Percentiles rank a stretch among this genome's conserved stretches.
Evolutionary conservation across 1,140 invertebrate species (phyloP).

Genomic region (Prorops nasuta): DNA sequence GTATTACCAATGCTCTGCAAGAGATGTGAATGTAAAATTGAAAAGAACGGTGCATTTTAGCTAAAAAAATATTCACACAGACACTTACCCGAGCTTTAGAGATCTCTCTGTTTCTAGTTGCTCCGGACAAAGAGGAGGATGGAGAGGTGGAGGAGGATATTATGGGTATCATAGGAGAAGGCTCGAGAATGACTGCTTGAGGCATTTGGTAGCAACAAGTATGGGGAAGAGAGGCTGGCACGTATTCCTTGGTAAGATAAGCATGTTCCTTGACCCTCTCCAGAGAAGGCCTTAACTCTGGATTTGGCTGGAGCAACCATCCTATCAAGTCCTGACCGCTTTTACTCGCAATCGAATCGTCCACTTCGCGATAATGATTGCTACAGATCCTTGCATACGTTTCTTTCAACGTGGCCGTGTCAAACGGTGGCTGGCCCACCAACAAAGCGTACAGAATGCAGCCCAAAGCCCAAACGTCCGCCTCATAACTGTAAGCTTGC

Average conservation of each 20-base stretch:
- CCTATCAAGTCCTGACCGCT: constrained; percentile 61
- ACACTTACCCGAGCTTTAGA: constrained; percentile 10
- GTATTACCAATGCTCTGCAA: not conserved
- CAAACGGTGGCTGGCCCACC: constrained; percentile 71
- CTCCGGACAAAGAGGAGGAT: constrained; percentile 15
- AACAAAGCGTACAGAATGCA: constrained; percentile 66
- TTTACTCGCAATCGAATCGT: constrained; percentile 49
- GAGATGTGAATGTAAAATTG: not conserved
- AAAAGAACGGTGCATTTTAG: not conserved
- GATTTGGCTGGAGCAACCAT: constrained; percentile 61
- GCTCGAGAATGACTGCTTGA: not conserved
- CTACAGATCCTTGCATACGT: constrained; percentile 68
- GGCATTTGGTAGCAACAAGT: constrained; percentile 44
- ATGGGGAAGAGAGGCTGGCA: constrained; percentile 37
- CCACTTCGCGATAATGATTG: constrained; percentile 66
- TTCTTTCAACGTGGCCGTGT: constrained; percentile 61
- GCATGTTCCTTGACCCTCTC: constrained; percentile 61
- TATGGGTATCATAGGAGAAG: constrained; percentile 21
- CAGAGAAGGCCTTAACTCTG: constrained; percentile 61
- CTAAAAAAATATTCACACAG: not conserved
- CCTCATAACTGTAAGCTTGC: constrained; percentile 68
- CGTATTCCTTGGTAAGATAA: constrained; percentile 60
- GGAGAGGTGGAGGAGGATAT: constrained; percentile 16
- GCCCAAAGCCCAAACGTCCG: constrained; percentile 72
- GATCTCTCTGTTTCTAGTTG: constrained; percentile 17